Percentiles rank a stretch among this genome's conserved stretches.
These are phyloP conservation scores for Aphrocallistes beatrix DNA, from an alignment of 37 sponge, comb jelly and placozoan genomes.

Conservation along the genomic window DNA sequence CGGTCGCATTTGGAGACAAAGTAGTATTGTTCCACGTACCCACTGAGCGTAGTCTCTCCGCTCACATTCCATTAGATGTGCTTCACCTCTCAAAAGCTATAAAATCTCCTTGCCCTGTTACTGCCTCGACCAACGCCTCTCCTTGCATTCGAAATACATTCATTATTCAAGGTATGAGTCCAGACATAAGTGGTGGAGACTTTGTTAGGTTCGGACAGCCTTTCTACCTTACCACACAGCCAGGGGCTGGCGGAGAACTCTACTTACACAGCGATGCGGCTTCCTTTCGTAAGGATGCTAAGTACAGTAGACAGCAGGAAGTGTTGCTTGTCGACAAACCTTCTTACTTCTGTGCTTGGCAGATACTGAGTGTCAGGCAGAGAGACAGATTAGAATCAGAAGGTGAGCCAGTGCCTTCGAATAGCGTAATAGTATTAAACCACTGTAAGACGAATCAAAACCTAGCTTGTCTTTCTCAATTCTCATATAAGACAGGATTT, in stretches of 20 bases:
- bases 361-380: conserved; percentile 46
- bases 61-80: conserved; percentile 64
- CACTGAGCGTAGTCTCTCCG: conserved; percentile 57
- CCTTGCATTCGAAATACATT: background rate
- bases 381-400: conserved; percentile 68
- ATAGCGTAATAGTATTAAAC: conserved; percentile 56
- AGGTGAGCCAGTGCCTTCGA: conserved; percentile 70
- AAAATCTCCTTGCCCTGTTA: background rate
- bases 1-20: conserved; percentile 52
- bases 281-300: conserved; percentile 81
- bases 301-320: conserved; percentile 66
- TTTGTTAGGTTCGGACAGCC: conserved; percentile 70
- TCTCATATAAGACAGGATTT: conserved; percentile 70
- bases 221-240: conserved; percentile 60
- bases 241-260: conserved; percentile 79
- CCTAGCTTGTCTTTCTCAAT: conserved; percentile 61
- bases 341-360: conserved; percentile 63
- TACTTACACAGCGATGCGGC: conserved; percentile 72
- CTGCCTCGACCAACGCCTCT: background rate
- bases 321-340: conserved; percentile 48
- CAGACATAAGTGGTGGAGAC: conserved; percentile 38
- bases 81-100: conserved; percentile 24
- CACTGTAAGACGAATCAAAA: conserved; percentile 93
- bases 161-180: background rate
- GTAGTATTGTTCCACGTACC: conserved; percentile 59